Percentiles rank a stretch among this genome's conserved stretches.
phyloP scores from a whole-genome alignment of 1,140 invertebrate species.

The Manduca sexta region DNA sequence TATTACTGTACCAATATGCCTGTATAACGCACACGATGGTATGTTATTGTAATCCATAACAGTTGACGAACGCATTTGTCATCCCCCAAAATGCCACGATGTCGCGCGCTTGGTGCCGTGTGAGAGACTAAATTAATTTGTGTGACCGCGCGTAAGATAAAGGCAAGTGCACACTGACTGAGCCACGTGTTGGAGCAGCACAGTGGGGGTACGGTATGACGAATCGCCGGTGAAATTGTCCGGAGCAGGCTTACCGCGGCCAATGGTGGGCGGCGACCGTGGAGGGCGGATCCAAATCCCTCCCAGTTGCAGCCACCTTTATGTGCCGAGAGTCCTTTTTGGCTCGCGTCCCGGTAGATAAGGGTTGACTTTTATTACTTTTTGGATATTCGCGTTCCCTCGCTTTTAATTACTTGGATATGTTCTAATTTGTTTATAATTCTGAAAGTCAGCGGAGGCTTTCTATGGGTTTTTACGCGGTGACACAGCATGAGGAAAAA shows the following conservation, averaged over 20 bases:
- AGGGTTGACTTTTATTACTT: conserved; percentile 39
- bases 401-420: not conserved
- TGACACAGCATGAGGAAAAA: conserved; percentile 1
- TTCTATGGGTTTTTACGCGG: conserved; percentile 7
- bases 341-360: conserved; percentile 15
- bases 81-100: conserved; percentile 57
- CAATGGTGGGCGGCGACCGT: conserved; percentile 39
- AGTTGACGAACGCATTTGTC: conserved; percentile 42
- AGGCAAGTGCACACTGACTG: conserved; percentile 39
- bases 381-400: not conserved
- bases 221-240: conserved; percentile 44
- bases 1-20: conserved; percentile 57
- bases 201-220: conserved; percentile 39
- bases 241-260: conserved; percentile 25
- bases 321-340: conserved; percentile 31
- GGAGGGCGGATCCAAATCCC: conserved; percentile 39
- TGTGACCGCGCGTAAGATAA: conserved; percentile 62
- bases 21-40: conserved; percentile 46
- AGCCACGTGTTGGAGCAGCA: conserved; percentile 36
- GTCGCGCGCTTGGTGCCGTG: conserved; percentile 55
- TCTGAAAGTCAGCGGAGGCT: not conserved
- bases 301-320: conserved; percentile 37
- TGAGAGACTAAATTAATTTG: conserved; percentile 63
- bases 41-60: conserved; percentile 56
- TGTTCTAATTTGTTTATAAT: not conserved